These are phyloP conservation scores for Brachyopa scutellaris DNA, from an alignment of 2,888 invertebrate species.

Conservation along the genomic window DNA sequence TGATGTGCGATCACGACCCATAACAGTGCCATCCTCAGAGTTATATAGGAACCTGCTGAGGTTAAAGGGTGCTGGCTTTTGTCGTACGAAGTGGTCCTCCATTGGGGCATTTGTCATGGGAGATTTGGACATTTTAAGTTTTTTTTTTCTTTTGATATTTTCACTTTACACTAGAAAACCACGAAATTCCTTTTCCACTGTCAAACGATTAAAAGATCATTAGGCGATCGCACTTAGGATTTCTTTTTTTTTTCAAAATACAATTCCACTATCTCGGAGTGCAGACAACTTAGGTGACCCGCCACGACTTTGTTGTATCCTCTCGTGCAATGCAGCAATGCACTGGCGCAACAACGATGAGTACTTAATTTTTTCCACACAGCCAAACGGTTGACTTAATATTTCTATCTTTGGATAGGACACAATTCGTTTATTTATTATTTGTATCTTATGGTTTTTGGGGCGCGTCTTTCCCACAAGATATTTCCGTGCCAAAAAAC, in stretches of 20 bases:
- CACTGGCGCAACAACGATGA: constrained; percentile 37
- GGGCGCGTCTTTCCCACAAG: constrained; percentile 24
- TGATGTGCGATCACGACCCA: constrained; percentile 85
- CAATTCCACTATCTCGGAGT: constrained; percentile 1
- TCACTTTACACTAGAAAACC: not conserved
- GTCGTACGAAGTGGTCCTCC: constrained; percentile 77
- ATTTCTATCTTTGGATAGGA: constrained; percentile 58
- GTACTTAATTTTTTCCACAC: constrained; percentile 53
- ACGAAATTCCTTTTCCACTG: not conserved
- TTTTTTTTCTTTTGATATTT: not conserved
- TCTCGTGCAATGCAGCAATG: constrained; percentile 48
- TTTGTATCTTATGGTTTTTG: constrained; percentile 18
- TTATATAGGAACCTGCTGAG: constrained; percentile 82
- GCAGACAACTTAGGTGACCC: no score
- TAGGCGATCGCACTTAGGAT: constrained; percentile 10
- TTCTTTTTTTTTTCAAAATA: not conserved
- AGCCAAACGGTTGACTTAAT: constrained; percentile 55
- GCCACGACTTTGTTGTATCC: constrained; percentile 24
- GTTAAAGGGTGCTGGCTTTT: constrained; percentile 78
- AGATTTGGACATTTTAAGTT: constrained; percentile 78
- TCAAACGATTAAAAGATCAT: constrained; percentile 31
- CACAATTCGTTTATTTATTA: constrained; percentile 34
- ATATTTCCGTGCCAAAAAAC: constrained; percentile 38
- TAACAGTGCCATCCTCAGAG: constrained; percentile 84
- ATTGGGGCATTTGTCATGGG: constrained; percentile 76